Base-by-base conservation (phyloP, 92 coral and sea anemone species). In the Muricea muricata region DNA sequence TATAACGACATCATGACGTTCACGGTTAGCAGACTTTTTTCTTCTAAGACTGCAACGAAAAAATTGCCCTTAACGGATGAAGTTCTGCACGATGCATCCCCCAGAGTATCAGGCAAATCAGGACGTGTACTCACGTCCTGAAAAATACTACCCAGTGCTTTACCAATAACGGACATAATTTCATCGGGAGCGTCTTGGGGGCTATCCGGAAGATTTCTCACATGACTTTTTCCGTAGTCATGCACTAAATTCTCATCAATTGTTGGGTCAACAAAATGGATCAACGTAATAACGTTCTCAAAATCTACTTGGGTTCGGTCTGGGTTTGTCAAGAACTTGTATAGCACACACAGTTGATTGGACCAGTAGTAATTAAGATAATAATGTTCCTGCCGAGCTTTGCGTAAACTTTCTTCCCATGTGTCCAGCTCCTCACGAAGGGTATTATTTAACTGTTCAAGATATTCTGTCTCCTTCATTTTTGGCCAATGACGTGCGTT, bases 361-460 rank as follows among this genome's bases (percentile, higher is more conserved):
- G 89, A 78, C 61, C 80, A 61, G 67, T 61, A 86, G 32, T 66
- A 86, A 32, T 86, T 78, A 12, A 86, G 72, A n/a, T 65, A 86
- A 29, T 39, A 63, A 77, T 86, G 55, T 8, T 78, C 29, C 55
- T 86, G 68, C 17, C 89, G 77, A 41, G 85, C 89, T 20, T 71
- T 37, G 32, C 48, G 56, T 31, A 86, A 35, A 17, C 61, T 57
- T 21, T 55, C 30, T 78, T 86, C 80, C 89, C 89, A 86, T 15
- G 34, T n/a, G 33, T 70, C 47, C 60, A 67, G 21, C 20, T 86
- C 89, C 40, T 78, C 78, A 18, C 42, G 60, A 77, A 86, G 84
- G 48, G 68, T 41, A 55, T 86, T 57, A n/a, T 63, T 73, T 29
- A 39, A 46, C 10, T 67, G 68, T 70, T 60, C 67, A 52, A 86